Conservation (phyloP, 2,888 invertebrate genomes). For the Drosophila setosimentum region DNA sequence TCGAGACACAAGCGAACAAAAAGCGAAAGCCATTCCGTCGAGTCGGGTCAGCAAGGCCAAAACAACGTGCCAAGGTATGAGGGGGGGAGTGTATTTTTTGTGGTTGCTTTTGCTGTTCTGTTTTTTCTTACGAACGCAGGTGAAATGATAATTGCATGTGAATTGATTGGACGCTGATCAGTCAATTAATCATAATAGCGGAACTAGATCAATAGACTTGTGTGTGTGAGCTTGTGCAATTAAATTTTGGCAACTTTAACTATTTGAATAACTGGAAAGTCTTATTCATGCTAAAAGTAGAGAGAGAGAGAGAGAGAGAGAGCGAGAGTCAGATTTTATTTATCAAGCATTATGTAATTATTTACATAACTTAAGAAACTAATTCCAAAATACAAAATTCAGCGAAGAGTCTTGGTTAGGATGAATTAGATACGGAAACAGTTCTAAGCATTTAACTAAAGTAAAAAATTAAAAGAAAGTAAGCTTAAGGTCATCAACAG, state of each 20-base stretch:
- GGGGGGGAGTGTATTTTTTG: not conserved
- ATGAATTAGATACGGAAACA: not conserved
- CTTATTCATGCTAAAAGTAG: not conserved
- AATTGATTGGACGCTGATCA: constrained; percentile 53
- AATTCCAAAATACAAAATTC: not conserved
- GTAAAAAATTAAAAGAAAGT: not conserved
- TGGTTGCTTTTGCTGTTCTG: not conserved
- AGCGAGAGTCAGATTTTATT: not conserved
- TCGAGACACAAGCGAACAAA: constrained; percentile 19
- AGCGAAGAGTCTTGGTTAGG: not conserved
- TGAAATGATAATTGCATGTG: constrained; percentile 62
- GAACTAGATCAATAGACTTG: constrained; percentile 40
- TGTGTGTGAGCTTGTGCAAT: constrained; percentile 8
- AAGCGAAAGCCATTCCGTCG: constrained; percentile 50
- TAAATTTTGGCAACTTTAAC: not conserved
- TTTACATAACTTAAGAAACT: not conserved
- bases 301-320: no score
- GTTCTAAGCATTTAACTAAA: not conserved
- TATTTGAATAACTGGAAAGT: not conserved
- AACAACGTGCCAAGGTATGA: constrained; percentile 1
- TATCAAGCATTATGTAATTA: not conserved
- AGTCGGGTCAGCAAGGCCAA: constrained; percentile 57
- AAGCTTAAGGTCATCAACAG: not conserved
- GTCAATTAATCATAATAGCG: constrained; percentile 36
- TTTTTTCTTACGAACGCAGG: constrained; percentile 31